Percentiles rank a stretch among this genome's conserved stretches.
These are phyloP conservation scores for Enchytraeus crypticus DNA, from an alignment of 2,888 invertebrate species.

Conservation along the genomic window DNA sequence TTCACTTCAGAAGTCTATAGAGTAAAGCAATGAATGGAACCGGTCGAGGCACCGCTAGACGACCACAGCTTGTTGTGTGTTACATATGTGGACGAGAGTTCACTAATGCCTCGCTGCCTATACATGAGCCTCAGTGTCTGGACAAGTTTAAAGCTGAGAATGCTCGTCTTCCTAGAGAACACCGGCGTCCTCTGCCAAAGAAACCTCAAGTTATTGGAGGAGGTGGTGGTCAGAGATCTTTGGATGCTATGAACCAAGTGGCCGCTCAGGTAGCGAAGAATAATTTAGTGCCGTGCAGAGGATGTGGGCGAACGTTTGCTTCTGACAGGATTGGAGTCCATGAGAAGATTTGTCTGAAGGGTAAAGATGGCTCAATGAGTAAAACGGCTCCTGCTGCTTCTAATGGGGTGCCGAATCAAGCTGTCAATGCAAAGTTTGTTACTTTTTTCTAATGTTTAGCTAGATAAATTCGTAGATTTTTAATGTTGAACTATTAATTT, in stretches of 20 bases:
- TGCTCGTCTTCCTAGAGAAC: conserved; percentile 53
- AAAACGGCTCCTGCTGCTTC: neutral
- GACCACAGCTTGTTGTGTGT: conserved; percentile 49
- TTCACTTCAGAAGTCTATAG: neutral
- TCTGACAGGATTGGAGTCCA: conserved; percentile 21
- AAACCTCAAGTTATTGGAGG: conserved; percentile 51
- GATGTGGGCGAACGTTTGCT: conserved; percentile 22
- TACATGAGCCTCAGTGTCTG: conserved; percentile 61
- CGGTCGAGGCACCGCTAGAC: neutral
- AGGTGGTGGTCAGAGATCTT: conserved; percentile 5
- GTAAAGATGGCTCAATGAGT: neutral
- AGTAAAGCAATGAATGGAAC: neutral
- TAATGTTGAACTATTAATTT: no score
- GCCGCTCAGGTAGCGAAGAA: conserved; percentile 13
- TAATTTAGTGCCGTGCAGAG: conserved; percentile 20
- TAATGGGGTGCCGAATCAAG: neutral
- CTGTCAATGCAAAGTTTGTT: no score
- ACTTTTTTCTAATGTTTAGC: no score
- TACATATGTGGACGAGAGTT: conserved; percentile 60
- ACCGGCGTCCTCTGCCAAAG: conserved; percentile 54
- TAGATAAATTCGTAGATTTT: no score
- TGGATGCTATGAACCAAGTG: conserved; percentile 26
- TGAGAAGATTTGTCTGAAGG: conserved; percentile 16
- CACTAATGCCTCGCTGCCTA: conserved; percentile 56
- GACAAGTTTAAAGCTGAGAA: conserved; percentile 58